Base-by-base conservation (phyloP, 2,797 vertebrate species). In the Phaenicophaeus curvirostris region DNA sequence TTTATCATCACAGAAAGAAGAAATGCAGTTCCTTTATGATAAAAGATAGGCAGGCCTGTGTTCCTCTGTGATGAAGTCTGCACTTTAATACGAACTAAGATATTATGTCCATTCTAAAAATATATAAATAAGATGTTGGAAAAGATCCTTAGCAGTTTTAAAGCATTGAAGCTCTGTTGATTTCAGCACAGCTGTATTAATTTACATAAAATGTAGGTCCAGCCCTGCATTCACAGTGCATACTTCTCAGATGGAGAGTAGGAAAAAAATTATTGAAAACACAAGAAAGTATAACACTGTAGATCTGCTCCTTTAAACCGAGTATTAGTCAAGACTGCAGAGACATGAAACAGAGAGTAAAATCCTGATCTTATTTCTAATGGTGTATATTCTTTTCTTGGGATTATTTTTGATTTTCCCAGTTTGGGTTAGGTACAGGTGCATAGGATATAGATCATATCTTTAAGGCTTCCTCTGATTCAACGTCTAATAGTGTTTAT, bases 1-100 rank as follows among this genome's bases (percentile, higher is more conserved):
- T 96, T 89, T 90, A 78, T 96, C 80, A 71, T 53, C 86, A 55
- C 58, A 59, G 84, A 51, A 82, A 69, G 75, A 94, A 92, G 50
- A 95, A 89, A 95, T 85, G 75, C 55, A 93, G 80, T 93, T 86
- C 78, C 82, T 94, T 94, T 94, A 79, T 86, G 66, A 39, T 27
- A 71, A 50, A 82, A 82, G 66, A 83, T 79, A 86, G 63, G 59
- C 58, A 81, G 39, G 58, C 18, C 81, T 90, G 84, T 80, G 41
- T 95, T 89, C 51, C 89, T 53, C 39, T 90, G 28, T 87, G 81
- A 91, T 94, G 66, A 95, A 84, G 89, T 94, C 77, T 87, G 59
- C 30, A 61, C 89, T 96, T 84, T 71, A 87, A 68, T 90, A 86
- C 75, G 84, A 96, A 90, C 21, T 39, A 51, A 88, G 39, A 73